These are phyloP conservation scores for Andrena haemorrhoa DNA, from an alignment of 2,888 invertebrate species.

Conservation along the genomic window DNA sequence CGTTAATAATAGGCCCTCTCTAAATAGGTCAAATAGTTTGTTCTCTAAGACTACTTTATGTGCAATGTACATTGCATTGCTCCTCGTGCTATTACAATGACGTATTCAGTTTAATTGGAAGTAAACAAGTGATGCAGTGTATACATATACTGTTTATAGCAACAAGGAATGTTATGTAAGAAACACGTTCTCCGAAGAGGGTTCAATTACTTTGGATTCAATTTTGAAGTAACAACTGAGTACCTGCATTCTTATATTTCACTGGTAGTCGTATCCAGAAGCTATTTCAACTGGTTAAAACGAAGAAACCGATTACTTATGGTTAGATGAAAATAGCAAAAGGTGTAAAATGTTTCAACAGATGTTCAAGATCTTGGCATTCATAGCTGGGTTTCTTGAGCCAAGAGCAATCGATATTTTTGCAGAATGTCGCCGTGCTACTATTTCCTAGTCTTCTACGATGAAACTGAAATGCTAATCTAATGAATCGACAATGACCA, in stretches of 20 bases:
- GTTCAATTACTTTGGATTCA: too few relatives aligned
- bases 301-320: neutral
- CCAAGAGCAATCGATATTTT: conserved; percentile 1
- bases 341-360: neutral
- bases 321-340: conserved; percentile 1
- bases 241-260: too few relatives aligned
- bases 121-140: neutral
- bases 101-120: neutral
- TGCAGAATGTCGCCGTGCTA: neutral
- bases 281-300: too few relatives aligned
- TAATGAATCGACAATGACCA: neutral
- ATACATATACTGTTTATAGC: too few relatives aligned
- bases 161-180: too few relatives aligned
- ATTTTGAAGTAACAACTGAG: too few relatives aligned
- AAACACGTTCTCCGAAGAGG: too few relatives aligned
- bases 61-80: neutral
- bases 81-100: neutral
- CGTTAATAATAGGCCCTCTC: conserved; percentile 40
- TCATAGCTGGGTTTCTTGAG: neutral
- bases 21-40: conserved; percentile 25
- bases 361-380: conserved; percentile 15
- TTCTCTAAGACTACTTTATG: neutral
- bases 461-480: neutral
- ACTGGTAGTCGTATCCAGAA: too few relatives aligned
- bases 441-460: neutral